Percentiles rank a stretch among this genome's conserved stretches.
Conservation (phyloP, 2,113 vertebrate genomes). For the Prunella himalayana region DNA sequence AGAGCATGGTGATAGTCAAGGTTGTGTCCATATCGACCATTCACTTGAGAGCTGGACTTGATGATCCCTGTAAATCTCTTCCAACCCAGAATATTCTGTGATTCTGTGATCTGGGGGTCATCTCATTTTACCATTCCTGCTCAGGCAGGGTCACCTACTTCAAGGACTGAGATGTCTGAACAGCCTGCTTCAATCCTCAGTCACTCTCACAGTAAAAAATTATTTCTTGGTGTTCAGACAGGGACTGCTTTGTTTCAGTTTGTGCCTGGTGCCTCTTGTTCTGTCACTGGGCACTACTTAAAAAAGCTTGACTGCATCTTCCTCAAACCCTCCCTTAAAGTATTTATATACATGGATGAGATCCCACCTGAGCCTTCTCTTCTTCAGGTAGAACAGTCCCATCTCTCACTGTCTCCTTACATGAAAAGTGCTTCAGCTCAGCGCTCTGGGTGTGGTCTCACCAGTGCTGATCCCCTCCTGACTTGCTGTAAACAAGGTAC, state of each 20-base stretch:
- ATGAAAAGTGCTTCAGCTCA: neutral
- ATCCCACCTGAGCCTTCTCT: neutral
- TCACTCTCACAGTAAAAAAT: neutral
- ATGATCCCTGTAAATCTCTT: neutral
- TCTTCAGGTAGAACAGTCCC: neutral
- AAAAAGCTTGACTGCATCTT: neutral
- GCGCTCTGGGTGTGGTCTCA: neutral
- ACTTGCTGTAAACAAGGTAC: neutral
- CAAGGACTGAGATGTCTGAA: neutral
- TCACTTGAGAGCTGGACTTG: neutral
- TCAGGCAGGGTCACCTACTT: neutral
- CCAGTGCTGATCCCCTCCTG: neutral
- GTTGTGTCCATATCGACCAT: neutral
- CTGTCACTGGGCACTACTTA: neutral
- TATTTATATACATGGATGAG: neutral
- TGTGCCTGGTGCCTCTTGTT: neutral
- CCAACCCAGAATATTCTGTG: neutral
- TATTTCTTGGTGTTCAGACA: neutral
- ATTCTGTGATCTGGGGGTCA: neutral
- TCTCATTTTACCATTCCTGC: neutral
- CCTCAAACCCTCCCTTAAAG: neutral
- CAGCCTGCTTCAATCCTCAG: neutral
- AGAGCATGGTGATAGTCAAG: neutral
- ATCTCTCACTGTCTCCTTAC: neutral
- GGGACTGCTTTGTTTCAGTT: neutral